Evolutionary conservation across 2,113 vertebrate genomes (phyloP), one percentile per base, ranked within the genome.

Genomic region (Sigmodon hispidus): DNA sequence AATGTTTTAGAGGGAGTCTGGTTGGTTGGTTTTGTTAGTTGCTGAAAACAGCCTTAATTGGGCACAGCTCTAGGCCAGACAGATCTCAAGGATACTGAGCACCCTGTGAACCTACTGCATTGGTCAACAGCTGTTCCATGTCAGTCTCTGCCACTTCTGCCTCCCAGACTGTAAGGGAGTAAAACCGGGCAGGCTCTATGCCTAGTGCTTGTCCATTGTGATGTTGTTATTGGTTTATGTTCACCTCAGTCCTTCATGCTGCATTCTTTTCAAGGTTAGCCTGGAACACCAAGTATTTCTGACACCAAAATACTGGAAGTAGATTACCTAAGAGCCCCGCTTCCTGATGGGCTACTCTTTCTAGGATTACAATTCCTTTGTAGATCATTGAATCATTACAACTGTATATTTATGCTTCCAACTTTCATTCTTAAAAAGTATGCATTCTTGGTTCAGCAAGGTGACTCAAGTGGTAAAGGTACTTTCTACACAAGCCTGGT

Each of bases 131-230:
- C 29, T 63, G 80, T 24, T 59, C 10, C 17, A 79, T 0, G 11
- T 70, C 34, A 50, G 24, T 55, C 10, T n/a, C 3, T 26, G 17
- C 36, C 65, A 22, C 29, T n/a, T 31, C 5, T n/a, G 52, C 7
- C n/a, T 81, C 34, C 40, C 45, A 40, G 87, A 29, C 10, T 21
- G 21, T 40, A 83, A n/a, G 55, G 29, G 15, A 84, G 40, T 43
- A 29, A 26, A 84, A 7, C 12, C 1, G 21, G 65, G 15, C 21
- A 50, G 50, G n/a, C 2, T 1, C 13, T 7, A 0, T 48, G 6
- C n/a, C 5, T 12, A 0, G 7, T 9, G 4, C 10, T 15, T 15
- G 55, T 26, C 61, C 40, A 5, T 26, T 48, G 31, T 43, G 43
- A 7, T 26, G 12, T 65, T 3, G 0, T 34, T 21, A 3, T 69